Conservation (phyloP, 92 coral and sea anemone species). For the Phymanthus crucifer region DNA sequence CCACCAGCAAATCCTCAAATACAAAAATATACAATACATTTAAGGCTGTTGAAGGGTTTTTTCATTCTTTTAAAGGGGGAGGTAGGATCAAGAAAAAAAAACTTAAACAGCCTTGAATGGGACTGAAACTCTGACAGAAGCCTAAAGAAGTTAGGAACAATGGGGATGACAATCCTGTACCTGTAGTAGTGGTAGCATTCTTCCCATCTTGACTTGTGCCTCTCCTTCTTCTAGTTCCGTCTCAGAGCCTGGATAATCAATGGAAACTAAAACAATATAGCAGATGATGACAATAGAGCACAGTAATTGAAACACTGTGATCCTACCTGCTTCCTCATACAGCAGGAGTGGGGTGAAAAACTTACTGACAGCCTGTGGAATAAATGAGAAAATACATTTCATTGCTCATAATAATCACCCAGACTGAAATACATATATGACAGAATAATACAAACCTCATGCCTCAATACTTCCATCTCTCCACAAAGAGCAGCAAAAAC, state of each 20-base stretch:
- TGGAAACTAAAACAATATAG: background rate
- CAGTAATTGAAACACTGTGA: background rate
- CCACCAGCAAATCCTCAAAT: too few relatives aligned
- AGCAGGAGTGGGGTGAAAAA: constrained; percentile 81
- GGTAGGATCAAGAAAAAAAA: too few relatives aligned
- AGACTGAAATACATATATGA: background rate
- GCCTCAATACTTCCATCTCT: constrained; percentile 84
- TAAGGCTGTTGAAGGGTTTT: too few relatives aligned
- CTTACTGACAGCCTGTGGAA: constrained; percentile 79
- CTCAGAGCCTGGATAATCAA: constrained; percentile 66
- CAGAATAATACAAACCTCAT: constrained; percentile 64
- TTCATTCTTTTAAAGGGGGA: too few relatives aligned
- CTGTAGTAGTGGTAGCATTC: constrained; percentile 84
- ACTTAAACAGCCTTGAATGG: too few relatives aligned
- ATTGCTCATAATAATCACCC: background rate
- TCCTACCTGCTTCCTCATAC: constrained; percentile 95
- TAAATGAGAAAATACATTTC: background rate
- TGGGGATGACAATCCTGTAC: constrained; percentile 32
- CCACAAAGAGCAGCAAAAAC: constrained; percentile 95
- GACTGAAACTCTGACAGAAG: too few relatives aligned
- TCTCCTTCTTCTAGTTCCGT: constrained; percentile 87
- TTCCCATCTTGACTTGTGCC: constrained; percentile 85
- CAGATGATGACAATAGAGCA: background rate
- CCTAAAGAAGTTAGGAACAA: too few relatives aligned
- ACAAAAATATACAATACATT: too few relatives aligned